phyloP scores from a whole-genome alignment of 2,113 vertebrate species.

The Megalops atlanticus region DNA sequence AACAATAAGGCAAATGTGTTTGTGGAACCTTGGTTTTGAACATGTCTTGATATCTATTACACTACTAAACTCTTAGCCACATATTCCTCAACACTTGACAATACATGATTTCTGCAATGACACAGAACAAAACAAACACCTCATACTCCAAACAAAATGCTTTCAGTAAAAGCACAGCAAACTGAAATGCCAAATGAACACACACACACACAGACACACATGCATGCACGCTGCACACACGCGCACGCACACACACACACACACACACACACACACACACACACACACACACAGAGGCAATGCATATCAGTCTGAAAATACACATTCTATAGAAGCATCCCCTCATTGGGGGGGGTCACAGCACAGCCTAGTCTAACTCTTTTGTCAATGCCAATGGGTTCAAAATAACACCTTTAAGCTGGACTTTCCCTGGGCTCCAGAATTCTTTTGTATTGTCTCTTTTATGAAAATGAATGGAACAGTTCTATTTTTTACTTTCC shows the following conservation, averaged over 20 bases:
- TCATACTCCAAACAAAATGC: slow-evolving; percentile 4
- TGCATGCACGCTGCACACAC: background rate
- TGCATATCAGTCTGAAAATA: slow-evolving; percentile 5
- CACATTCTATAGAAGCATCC: slow-evolving; percentile 4
- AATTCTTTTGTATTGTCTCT: background rate
- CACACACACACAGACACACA: background rate
- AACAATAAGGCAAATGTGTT: slow-evolving; percentile 43
- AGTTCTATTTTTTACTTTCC: background rate
- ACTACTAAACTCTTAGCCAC: slow-evolving; percentile 1
- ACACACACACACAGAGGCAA: background rate
- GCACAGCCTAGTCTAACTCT: slow-evolving; percentile 4
- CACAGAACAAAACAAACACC: slow-evolving; percentile 3
- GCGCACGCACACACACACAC: background rate
- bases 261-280: background rate
- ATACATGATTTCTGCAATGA: slow-evolving; percentile 7
- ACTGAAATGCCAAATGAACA: slow-evolving; percentile 1
- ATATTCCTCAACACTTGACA: slow-evolving; percentile 13
- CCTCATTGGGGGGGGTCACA: background rate
- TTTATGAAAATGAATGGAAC: background rate
- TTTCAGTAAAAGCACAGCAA: background rate
- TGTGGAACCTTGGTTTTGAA: slow-evolving; percentile 21
- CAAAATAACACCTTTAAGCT: background rate
- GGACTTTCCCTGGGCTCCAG: background rate
- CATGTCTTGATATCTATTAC: slow-evolving; percentile 13
- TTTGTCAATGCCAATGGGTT: background rate